These are phyloP conservation scores for Coreoperca whiteheadi DNA, from an alignment of 2,113 vertebrate genomes.

Conservation along the genomic window DNA sequence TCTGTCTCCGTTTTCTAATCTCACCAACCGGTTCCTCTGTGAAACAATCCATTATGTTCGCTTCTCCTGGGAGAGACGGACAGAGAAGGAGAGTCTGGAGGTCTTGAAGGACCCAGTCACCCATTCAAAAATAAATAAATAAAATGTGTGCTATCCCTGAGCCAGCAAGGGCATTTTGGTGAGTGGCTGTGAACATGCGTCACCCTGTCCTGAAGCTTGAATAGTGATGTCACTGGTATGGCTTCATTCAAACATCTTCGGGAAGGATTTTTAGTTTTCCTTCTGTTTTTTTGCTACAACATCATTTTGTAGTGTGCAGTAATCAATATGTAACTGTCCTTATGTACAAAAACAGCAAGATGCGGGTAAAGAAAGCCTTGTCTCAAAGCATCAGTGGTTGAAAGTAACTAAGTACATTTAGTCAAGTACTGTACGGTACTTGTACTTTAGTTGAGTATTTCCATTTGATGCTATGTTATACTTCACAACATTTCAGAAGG, in stretches of 20 bases:
- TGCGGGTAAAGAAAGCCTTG: not conserved
- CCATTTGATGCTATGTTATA: not conserved
- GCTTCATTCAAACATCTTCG: not conserved
- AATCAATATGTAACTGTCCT: not conserved
- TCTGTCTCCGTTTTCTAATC: slow-evolving; percentile 48
- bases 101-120: slow-evolving; percentile 38
- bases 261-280: not conserved
- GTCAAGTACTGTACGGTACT: not conserved
- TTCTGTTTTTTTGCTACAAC: not conserved
- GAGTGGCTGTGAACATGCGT: not conserved
- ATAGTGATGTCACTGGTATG: not conserved
- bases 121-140: slow-evolving; percentile 29
- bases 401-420: not conserved
- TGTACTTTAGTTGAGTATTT: not conserved
- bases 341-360: not conserved
- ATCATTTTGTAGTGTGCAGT: not conserved
- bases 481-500: not conserved
- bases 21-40: slow-evolving; percentile 27
- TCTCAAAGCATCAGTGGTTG: not conserved
- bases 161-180: not conserved
- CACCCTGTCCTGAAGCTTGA: not conserved
- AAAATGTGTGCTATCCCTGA: not conserved
- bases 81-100: slow-evolving; percentile 38
- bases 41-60: slow-evolving; percentile 47
- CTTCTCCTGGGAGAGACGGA: slow-evolving; percentile 16